Percentiles rank a stretch among this genome's conserved stretches.
Evolutionary conservation across 2,888 invertebrate genomes (phyloP).

Genomic region (Ophioninae sp.): DNA sequence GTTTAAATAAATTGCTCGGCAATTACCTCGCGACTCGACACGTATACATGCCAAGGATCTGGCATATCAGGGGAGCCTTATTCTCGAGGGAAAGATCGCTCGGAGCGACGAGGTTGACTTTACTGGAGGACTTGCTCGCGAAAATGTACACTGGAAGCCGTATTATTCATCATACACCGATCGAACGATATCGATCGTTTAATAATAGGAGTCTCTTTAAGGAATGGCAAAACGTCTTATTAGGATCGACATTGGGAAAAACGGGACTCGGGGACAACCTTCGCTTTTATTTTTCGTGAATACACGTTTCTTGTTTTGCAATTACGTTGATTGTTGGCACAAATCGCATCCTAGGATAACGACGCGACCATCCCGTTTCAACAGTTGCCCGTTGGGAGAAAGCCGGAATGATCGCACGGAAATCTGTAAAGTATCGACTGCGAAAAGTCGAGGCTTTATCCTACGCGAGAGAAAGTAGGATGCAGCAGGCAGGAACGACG

Average conservation of each 20-base stretch:
- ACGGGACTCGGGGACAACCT: conserved; percentile 4
- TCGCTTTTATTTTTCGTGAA: conserved; percentile 8
- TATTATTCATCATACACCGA: conserved; percentile 56
- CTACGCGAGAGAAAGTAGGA: conserved; percentile 63
- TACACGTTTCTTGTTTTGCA: neutral
- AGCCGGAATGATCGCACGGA: conserved; percentile 18
- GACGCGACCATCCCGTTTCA: conserved; percentile 23
- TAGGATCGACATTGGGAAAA: conserved; percentile 62
- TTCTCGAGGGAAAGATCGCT: conserved; percentile 62
- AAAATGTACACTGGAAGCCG: conserved; percentile 12
- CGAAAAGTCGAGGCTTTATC: conserved; percentile 71
- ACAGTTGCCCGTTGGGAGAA: conserved; percentile 37
- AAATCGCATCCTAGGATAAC: conserved; percentile 5
- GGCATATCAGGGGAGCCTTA: conserved; percentile 41
- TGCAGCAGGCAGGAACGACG: conserved; percentile 70
- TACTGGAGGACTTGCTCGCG: conserved; percentile 46
- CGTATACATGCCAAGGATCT: conserved; percentile 53
- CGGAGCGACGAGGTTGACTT: conserved; percentile 50
- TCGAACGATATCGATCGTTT: conserved; percentile 65
- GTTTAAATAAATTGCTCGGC: conserved; percentile 74
- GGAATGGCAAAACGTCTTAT: conserved; percentile 41
- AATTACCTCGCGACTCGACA: conserved; percentile 68
- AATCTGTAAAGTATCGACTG: conserved; percentile 76
- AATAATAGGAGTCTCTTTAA: conserved; percentile 60
- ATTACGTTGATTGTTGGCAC: neutral